Evolutionary conservation across 2,888 invertebrate species (phyloP).

Genomic region (Lithosia quadra): DNA sequence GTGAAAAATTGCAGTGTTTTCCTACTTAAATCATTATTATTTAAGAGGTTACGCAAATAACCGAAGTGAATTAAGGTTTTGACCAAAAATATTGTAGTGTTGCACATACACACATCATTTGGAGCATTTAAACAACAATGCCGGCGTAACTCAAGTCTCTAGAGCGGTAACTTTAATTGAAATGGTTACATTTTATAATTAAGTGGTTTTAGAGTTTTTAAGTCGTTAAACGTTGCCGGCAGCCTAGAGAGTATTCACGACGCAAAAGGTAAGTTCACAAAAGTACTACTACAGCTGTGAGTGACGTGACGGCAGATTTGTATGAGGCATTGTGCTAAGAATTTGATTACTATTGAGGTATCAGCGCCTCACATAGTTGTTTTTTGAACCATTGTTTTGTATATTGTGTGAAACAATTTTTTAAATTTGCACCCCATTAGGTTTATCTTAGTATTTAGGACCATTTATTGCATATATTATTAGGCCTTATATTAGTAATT

Average conservation of each 20-base stretch:
- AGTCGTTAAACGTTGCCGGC: neutral
- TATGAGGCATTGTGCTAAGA: neutral
- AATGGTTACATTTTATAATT: neutral
- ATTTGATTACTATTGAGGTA: neutral
- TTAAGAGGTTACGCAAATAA: too few relatives aligned
- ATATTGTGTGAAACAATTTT: too few relatives aligned
- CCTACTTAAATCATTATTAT: too few relatives aligned
- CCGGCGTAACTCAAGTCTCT: neutral
- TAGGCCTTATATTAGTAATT: too few relatives aligned
- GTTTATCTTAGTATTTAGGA: too few relatives aligned
- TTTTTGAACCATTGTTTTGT: too few relatives aligned
- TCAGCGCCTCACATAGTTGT: too few relatives aligned
- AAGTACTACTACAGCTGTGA: slow-evolving; percentile 1
- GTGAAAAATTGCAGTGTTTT: too few relatives aligned
- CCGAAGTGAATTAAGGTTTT: too few relatives aligned
- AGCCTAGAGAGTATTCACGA: neutral
- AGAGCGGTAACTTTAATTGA: slow-evolving; percentile 4
- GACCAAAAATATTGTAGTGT: neutral
- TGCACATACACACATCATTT: neutral
- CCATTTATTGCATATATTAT: too few relatives aligned
- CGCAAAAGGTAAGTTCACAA: neutral
- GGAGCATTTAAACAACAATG: neutral
- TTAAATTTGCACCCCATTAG: too few relatives aligned
- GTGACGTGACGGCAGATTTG: neutral
- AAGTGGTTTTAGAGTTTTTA: neutral